Percentiles rank a stretch among this genome's conserved stretches.
Evolutionary conservation across 1,140 invertebrate species (phyloP).

Genomic region (Drosophila insularis): DNA sequence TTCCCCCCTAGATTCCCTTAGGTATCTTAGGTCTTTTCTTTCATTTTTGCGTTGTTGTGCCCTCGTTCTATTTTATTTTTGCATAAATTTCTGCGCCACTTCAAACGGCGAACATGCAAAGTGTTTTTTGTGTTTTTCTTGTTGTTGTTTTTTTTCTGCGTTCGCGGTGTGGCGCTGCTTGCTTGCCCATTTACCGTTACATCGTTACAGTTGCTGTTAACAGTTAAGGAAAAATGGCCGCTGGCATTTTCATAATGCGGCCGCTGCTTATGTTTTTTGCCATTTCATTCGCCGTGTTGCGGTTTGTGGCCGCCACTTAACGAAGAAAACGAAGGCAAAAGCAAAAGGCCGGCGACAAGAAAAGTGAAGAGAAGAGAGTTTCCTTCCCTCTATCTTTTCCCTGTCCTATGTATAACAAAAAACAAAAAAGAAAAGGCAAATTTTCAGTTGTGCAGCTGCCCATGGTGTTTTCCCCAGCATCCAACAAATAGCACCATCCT

Average conservation of each 20-base stretch:
- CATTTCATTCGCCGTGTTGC: conserved; percentile 31
- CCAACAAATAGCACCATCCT: conserved; percentile 39
- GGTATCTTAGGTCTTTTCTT: too few relatives aligned
- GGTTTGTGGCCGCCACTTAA: conserved; percentile 47
- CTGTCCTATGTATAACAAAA: conserved; percentile 50
- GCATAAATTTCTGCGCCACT: conserved; percentile 27
- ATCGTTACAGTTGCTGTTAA: conserved; percentile 39
- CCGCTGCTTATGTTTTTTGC: conserved; percentile 39
- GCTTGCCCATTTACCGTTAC: conserved; percentile 32
- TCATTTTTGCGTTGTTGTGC: background rate
- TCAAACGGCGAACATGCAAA: conserved; percentile 46
- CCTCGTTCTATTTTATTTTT: conserved; percentile 8
- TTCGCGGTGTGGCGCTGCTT: conserved; percentile 8
- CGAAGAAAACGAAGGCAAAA: background rate
- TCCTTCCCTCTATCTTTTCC: background rate
- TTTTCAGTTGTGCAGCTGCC: conserved; percentile 63
- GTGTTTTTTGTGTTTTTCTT: conserved; percentile 44
- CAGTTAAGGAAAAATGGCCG: conserved; percentile 54
- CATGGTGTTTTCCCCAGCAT: conserved; percentile 49
- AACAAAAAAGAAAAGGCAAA: conserved; percentile 58
- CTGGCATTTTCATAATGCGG: conserved; percentile 66
- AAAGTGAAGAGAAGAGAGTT: conserved; percentile 22
- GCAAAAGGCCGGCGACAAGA: background rate
- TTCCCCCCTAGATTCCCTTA: too few relatives aligned
- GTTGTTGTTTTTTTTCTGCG: conserved; percentile 14